Evolutionary conservation across 2,797 vertebrate species (phyloP), one percentile per base, ranked within the genome.

Genomic region (Coccyzus lansbergi): DNA sequence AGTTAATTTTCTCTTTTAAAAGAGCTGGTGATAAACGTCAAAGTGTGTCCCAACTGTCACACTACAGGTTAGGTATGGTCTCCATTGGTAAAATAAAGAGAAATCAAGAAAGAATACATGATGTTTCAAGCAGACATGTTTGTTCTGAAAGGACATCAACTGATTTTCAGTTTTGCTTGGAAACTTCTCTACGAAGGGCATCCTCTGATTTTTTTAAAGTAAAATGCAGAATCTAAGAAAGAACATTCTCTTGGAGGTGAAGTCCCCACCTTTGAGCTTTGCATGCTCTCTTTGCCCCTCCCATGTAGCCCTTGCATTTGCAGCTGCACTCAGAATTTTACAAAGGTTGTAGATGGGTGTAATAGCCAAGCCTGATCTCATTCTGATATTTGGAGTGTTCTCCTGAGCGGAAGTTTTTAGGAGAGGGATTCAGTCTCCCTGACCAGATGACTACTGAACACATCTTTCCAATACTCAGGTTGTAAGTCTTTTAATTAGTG

Each of bases 1-100:
- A 67, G 56, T 77, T 77, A 70, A 64, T 90, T 88, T 91, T 92
- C 24, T 55, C 11, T 69, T 77, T 76, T 68, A 55, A 83, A 90
- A 46, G 11, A 77, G n/a, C 29, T 48, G 21, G 19, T 76, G 34
- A 74, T 82, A 87, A 19, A 84, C 36, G 55, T 83, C 29, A 38
- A 36, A 72, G 15, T 15, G 17, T 8, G 28, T 52, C 64, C 68
- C 62, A 67, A 48, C n/a, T 83, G 28, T 70, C 49, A 44, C 34
- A 21, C 29, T 59, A 34, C 20, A 70, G 62, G 71, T 88, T 68
- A 91, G 46, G 34, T 19, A 59, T 18, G n/a, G 21, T 62, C 9
- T 90, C 56, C 70, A 36, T 31, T 31, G 56, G 36, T 44, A 86
- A 81, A 86, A 53, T 7, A 52, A 64, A 34, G 31, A 64, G 44